Percentiles rank a stretch among this genome's conserved stretches.
Evolutionary conservation across 1,140 invertebrate species (phyloP).

Genomic region (Drosophila mojavensis): DNA sequence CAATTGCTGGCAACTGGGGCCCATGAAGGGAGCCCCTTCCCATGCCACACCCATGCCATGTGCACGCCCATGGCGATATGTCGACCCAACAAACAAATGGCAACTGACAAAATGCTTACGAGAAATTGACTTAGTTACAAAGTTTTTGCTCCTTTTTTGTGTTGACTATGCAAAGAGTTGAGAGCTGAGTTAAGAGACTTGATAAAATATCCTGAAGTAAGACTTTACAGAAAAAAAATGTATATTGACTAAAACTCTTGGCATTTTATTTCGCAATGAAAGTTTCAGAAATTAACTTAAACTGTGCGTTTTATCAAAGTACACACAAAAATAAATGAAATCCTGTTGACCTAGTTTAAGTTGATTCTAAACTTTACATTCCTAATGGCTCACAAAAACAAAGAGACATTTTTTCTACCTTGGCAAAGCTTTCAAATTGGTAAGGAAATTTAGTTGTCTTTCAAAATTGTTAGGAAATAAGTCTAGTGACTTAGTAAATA

Average conservation of each 20-base stretch:
- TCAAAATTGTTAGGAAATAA: no score
- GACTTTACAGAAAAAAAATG: constrained; percentile 3
- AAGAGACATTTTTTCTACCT: neutral
- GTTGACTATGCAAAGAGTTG: constrained; percentile 4
- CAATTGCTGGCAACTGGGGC: constrained; percentile 40
- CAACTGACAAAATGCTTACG: constrained; percentile 24
- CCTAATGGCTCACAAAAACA: neutral
- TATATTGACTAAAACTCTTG: constrained; percentile 5
- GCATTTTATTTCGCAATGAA: constrained; percentile 27
- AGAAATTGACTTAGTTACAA: constrained; percentile 39
- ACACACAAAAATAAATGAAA: neutral
- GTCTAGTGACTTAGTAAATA: no score
- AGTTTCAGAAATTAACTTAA: constrained; percentile 18
- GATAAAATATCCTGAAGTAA: constrained; percentile 25
- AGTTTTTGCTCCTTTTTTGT: constrained; percentile 33
- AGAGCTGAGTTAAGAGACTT: neutral
- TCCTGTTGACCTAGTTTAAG: constrained; percentile 21
- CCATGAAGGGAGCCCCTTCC: neutral
- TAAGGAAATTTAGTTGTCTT: neutral
- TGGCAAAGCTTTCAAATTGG: neutral
- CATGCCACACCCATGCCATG: no score
- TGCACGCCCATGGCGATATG: neutral
- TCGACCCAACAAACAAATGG: constrained; percentile 12
- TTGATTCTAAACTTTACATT: constrained; percentile 8
- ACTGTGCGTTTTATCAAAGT: constrained; percentile 12